Conservation (phyloP, 2,888 invertebrate species). For the Cantharis lateralis region DNA sequence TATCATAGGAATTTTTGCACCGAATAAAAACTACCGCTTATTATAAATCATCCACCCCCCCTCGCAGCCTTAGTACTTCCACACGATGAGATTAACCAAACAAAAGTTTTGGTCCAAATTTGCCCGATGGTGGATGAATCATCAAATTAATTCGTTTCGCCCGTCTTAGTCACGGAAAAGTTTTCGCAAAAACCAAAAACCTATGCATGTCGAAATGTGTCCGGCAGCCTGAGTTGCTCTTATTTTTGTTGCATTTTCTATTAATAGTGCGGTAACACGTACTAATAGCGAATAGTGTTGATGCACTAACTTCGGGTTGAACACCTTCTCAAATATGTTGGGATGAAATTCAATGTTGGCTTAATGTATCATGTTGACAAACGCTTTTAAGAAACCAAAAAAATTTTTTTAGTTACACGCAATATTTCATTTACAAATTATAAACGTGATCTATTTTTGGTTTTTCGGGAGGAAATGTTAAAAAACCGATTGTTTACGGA, state of each 20-base stretch:
- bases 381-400: slow-evolving; percentile 1
- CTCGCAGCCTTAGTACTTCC: background rate
- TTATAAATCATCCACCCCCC: background rate
- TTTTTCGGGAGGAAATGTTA: background rate
- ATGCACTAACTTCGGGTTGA: slow-evolving; percentile 22
- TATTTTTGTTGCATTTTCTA: slow-evolving; percentile 24
- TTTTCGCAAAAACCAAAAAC: background rate
- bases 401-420: background rate
- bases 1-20: slow-evolving; percentile 24
- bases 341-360: slow-evolving; percentile 8
- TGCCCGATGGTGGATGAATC: background rate
- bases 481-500: background rate
- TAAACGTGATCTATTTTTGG: background rate
- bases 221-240: background rate
- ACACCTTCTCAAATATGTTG: slow-evolving; percentile 21
- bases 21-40: background rate
- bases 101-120: background rate
- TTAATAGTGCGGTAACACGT: slow-evolving; percentile 4
- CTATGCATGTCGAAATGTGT: background rate
- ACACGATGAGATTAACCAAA: background rate
- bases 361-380: slow-evolving; percentile 20
- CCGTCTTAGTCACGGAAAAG: background rate
- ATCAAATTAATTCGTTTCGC: background rate
- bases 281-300: slow-evolving; percentile 18
- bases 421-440: background rate